Evolutionary conservation across 2,113 vertebrate species (phyloP).

Genomic region (Tympanuchus pallidicinctus): DNA sequence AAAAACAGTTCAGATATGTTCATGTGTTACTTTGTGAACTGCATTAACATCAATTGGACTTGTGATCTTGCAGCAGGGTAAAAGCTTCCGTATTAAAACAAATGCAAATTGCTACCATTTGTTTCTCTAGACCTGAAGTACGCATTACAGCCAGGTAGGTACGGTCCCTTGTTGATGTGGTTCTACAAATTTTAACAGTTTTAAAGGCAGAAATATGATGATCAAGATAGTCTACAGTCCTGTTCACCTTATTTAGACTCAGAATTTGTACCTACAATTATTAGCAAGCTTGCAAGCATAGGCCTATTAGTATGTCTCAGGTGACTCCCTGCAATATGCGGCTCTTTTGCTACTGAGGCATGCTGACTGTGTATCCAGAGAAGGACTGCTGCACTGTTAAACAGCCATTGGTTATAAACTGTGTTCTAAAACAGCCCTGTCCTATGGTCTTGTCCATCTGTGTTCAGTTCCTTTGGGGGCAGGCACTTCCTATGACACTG

Average conservation of each 20-base stretch:
- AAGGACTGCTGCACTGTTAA: neutral
- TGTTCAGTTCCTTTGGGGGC: neutral
- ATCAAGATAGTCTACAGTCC: neutral
- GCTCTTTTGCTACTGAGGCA: neutral
- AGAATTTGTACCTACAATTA: neutral
- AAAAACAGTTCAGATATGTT: conserved; percentile 37
- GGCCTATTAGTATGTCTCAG: neutral
- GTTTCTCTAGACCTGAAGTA: neutral
- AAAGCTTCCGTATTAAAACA: neutral
- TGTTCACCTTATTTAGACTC: neutral
- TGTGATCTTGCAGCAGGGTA: neutral
- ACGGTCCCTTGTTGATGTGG: neutral
- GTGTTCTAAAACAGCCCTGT: neutral
- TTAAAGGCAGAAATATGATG: neutral
- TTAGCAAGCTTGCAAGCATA: neutral
- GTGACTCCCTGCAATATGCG: neutral
- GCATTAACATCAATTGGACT: conserved; percentile 9
- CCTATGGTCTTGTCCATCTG: neutral
- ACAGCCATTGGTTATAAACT: neutral
- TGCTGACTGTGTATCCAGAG: neutral
- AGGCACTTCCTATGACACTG: neutral
- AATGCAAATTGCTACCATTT: neutral
- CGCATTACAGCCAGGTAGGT: neutral
- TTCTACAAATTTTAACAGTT: neutral
- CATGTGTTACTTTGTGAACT: conserved; percentile 29